Evolutionary conservation across 2,888 invertebrate genomes (phyloP), one percentile per base, ranked within the genome.

Genomic region (Spisula subtruncata): DNA sequence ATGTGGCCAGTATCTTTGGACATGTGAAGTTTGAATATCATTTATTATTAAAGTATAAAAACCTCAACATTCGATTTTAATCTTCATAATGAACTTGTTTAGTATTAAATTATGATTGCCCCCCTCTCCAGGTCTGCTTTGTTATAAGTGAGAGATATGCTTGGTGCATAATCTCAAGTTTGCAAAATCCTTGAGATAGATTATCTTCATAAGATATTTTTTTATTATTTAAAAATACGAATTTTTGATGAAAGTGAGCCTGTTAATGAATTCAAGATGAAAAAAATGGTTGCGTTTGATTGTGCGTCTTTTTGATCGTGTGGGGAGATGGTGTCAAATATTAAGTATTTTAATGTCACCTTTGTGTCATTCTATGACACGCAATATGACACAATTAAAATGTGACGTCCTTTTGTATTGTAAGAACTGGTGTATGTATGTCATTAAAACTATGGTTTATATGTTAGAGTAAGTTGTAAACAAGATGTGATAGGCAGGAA

Each of bases 391-490:
- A 81, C 41, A 48, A 81, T 81, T 46, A 46, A 81, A 51, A 51
- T 25, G 46, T 35, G 20, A 71, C 46, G 32, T 83, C 71, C 60
- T 8, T 41, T 84, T 84, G 71, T 75, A 71, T 84, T 84, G 71
- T 75, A 71, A 51, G 32, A 0, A 29, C 25, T 51, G 29, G 25
- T 71, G 51, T 71, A 75, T 51, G 18, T 48, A 20, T 48, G 54
- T 79, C 85, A 80, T 85, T 20, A 85, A 80, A 85, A 29, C 14
- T 79, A 56, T 56, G 80, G 79, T 80, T 79, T 51, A 85, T 41
- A 85, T n/a, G 51, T 35, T 41, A 66, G 6, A 54, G 29, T 29
- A 80, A 80, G 32, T 46, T 85, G 85, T 85, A 71, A 85, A 84
- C 79, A 80, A 54, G 54, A 20, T 14, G 16, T 75, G 75, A 32